A percentile compares a stretch with the other conserved stretches of the same genome.
Conservation (phyloP, 2,888 invertebrate genomes). For the Oscheius myriophilus region DNA sequence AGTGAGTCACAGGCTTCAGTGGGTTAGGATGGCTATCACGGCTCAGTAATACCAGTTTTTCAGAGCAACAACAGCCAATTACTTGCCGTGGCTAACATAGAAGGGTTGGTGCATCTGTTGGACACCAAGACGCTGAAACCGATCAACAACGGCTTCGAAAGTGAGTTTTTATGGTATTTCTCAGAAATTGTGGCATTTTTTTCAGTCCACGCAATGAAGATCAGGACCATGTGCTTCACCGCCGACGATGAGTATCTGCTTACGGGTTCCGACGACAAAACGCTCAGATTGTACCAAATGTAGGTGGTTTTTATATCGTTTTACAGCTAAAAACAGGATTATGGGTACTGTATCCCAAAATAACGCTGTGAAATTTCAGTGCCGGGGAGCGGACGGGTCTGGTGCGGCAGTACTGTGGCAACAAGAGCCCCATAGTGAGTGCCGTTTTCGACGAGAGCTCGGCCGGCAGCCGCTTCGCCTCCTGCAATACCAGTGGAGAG, state of each 20-base stretch:
- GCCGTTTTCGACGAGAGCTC: constrained; percentile 35
- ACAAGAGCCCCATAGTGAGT: constrained; percentile 31
- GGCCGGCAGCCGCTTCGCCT: constrained; percentile 40
- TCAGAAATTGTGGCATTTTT: not conserved
- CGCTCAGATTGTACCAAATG: constrained; percentile 47
- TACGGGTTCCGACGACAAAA: constrained; percentile 53
- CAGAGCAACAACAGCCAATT: constrained; percentile 18
- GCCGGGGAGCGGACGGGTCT: constrained; percentile 1
- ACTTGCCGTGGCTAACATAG: constrained; percentile 40
- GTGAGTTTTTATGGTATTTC: constrained; percentile 26
- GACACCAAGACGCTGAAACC: constrained; percentile 37
- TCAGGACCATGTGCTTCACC: constrained; percentile 52
- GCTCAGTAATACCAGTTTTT: not conserved
- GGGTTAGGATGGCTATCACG: too few species aligned
- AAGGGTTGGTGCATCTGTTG: constrained; percentile 46
- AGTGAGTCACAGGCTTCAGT: too few species aligned
- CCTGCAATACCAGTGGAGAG: constrained; percentile 31
- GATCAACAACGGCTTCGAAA: constrained; percentile 42
- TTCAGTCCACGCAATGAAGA: constrained; percentile 58
- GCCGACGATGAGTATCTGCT: constrained; percentile 46
- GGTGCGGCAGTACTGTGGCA: constrained; percentile 37
- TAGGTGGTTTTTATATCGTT: not conserved
- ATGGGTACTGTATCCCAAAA: too few species aligned
- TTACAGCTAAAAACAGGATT: not conserved
- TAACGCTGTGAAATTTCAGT: too few species aligned